Percentiles rank a stretch among this genome's conserved stretches.
Evolutionary conservation across 2,797 vertebrate genomes (phyloP).

Genomic region (Cossypha caffra): DNA sequence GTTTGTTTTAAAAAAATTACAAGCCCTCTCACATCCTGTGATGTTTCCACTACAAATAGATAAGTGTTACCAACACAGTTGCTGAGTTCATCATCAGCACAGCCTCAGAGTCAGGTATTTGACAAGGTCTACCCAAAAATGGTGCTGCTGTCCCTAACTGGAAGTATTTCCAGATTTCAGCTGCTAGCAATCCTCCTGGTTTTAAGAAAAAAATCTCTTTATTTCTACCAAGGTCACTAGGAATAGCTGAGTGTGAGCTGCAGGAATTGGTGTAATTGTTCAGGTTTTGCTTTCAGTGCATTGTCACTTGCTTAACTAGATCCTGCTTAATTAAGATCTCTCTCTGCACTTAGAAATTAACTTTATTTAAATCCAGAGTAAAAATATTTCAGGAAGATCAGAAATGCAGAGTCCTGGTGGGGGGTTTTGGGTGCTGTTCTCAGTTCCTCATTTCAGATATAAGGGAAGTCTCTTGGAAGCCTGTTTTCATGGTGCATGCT

Average conservation of each 20-base stretch:
- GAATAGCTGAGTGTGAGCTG: not conserved
- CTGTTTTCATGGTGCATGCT: not conserved
- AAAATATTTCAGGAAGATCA: not conserved
- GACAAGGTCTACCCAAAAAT: not conserved
- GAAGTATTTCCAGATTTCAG: not conserved
- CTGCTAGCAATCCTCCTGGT: not conserved
- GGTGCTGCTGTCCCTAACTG: accelerated
- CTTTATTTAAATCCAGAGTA: not conserved
- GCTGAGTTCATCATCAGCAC: not conserved
- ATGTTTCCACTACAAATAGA: not conserved
- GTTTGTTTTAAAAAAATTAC: not conserved
- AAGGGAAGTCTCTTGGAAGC: constrained; percentile 4
- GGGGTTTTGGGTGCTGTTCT: not conserved
- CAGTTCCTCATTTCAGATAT: not conserved
- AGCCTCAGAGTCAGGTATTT: not conserved
- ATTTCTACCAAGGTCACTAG: not conserved
- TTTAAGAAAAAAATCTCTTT: not conserved
- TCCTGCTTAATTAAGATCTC: not conserved
- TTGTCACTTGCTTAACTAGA: not conserved
- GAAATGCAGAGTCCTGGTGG: accelerated
- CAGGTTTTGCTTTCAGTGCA: accelerated
- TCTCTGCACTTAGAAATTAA: not conserved
- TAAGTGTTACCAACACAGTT: not conserved
- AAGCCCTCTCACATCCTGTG: not conserved
- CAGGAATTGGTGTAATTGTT: not conserved